A percentile compares a stretch with the other conserved stretches of the same genome.
Evolutionary conservation across 2,888 invertebrate genomes (phyloP).

Genomic region (Polylopha cassiicola): DNA sequence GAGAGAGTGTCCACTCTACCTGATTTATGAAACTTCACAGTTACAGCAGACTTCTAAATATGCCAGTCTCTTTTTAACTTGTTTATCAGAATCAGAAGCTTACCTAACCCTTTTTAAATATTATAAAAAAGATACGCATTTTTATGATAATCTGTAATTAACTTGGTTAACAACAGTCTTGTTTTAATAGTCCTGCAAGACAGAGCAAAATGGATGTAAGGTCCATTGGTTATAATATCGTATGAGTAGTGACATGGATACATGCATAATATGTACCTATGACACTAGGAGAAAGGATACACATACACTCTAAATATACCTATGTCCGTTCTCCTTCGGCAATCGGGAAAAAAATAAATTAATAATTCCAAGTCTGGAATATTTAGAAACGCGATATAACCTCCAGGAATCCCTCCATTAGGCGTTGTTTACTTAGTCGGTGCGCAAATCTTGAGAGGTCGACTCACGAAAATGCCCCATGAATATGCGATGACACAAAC

Average conservation of each 20-base stretch:
- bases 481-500: conserved; percentile 77
- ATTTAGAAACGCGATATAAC: conserved; percentile 62
- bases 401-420: conserved; percentile 71
- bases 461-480: conserved; percentile 74
- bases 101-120: conserved; percentile 37
- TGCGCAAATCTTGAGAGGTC: conserved; percentile 74
- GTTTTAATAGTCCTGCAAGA: too few relatives aligned
- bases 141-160: too few relatives aligned
- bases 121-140: conserved; percentile 31
- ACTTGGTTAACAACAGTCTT: too few relatives aligned
- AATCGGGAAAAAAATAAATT: conserved; percentile 13
- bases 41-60: conserved; percentile 59
- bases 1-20: conserved; percentile 24
- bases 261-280: too few relatives aligned
- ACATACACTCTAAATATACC: too few relatives aligned
- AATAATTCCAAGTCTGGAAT: conserved; percentile 16
- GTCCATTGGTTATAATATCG: too few relatives aligned
- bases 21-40: conserved; percentile 48
- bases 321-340: too few relatives aligned
- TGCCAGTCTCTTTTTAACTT: conserved; percentile 40
- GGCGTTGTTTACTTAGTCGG: conserved; percentile 70
- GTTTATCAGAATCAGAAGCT: conserved; percentile 38
- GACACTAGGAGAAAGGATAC: too few relatives aligned
- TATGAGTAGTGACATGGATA: too few relatives aligned
- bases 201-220: too few relatives aligned